Evolutionary conservation across 2,888 invertebrate genomes (phyloP).

Genomic region (Euplexia lucipara): DNA sequence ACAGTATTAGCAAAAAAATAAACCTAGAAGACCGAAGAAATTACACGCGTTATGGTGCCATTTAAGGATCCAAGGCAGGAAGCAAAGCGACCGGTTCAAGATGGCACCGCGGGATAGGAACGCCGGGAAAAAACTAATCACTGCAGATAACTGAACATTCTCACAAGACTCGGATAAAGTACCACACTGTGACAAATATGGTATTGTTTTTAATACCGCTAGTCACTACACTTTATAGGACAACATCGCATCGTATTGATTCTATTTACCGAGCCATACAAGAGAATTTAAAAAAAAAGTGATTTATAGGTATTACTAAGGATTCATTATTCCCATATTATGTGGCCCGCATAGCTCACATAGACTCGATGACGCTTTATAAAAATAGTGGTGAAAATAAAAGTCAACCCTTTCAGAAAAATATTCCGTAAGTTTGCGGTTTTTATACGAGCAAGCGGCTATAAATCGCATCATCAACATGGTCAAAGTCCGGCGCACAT

Average conservation of each 20-base stretch:
- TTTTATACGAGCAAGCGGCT: slow-evolving; percentile 73
- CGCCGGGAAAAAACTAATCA: slow-evolving; percentile 77
- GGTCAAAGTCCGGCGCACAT: slow-evolving; percentile 56
- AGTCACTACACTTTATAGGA: slow-evolving; percentile 36
- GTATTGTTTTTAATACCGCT: slow-evolving; percentile 73
- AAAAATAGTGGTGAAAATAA: slow-evolving; percentile 82
- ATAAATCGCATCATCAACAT: slow-evolving; percentile 77
- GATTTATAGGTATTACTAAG: slow-evolving; percentile 67
- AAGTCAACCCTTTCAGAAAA: slow-evolving; percentile 71
- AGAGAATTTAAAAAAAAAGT: slow-evolving; percentile 63
- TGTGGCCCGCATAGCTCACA: slow-evolving; percentile 74
- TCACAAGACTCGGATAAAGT: slow-evolving; percentile 64
- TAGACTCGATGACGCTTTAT: slow-evolving; percentile 68
- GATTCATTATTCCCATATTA: slow-evolving; percentile 68
- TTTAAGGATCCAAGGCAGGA: slow-evolving; percentile 85
- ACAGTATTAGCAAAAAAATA: slow-evolving; percentile 74
- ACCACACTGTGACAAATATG: slow-evolving; percentile 71
- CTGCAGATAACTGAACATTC: slow-evolving; percentile 77
- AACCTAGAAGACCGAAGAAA: slow-evolving; percentile 74
- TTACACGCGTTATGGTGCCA: slow-evolving; percentile 78
- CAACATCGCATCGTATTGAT: slow-evolving; percentile 32
- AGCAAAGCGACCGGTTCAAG: slow-evolving; percentile 77
- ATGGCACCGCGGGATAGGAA: slow-evolving; percentile 72
- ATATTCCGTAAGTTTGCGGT: slow-evolving; percentile 81
- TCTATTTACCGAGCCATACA: slow-evolving; percentile 13